Percentiles rank a stretch among this genome's conserved stretches.
These are phyloP conservation scores for Vandiemenella viatica DNA, from an alignment of 2,888 invertebrate genomes.

Conservation along the genomic window DNA sequence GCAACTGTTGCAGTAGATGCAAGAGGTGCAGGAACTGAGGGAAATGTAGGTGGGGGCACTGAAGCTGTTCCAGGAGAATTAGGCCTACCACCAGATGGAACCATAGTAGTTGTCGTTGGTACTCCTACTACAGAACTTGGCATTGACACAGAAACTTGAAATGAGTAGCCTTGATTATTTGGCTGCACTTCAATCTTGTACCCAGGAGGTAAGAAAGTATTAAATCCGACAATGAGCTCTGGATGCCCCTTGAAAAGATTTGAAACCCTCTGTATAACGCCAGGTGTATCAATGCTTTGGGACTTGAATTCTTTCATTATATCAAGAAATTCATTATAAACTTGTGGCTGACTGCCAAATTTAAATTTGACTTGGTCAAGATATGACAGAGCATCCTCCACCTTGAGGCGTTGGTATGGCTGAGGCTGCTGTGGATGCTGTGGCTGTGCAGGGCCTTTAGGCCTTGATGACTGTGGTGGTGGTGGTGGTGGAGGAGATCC, in stretches of 20 bases:
- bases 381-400: slow-evolving; percentile 93
- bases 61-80: neutral
- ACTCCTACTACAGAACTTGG: slow-evolving; percentile 44
- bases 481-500: neutral
- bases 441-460: slow-evolving; percentile 2
- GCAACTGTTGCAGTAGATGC: slow-evolving; percentile 6
- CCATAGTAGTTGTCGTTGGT: slow-evolving; percentile 20
- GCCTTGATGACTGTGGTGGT: neutral
- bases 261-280: slow-evolving; percentile 93
- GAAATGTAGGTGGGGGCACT: neutral
- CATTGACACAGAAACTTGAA: slow-evolving; percentile 63
- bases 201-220: slow-evolving; percentile 97
- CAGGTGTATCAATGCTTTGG: slow-evolving; percentile 88
- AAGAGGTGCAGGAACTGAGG: neutral
- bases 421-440: slow-evolving; percentile 21
- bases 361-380: slow-evolving; percentile 82
- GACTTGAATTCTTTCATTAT: slow-evolving; percentile 99
- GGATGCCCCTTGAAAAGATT: slow-evolving; percentile 92
- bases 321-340: slow-evolving; percentile 97
- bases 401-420: slow-evolving; percentile 83
- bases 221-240: slow-evolving; percentile 95
- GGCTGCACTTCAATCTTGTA: slow-evolving; percentile 96
- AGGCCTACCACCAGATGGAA: slow-evolving; percentile 17
- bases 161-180: slow-evolving; percentile 58
- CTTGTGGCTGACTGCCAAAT: slow-evolving; percentile 87